phyloP scores from a whole-genome alignment of 2,888 invertebrate species.

The Drosophila recens region DNA sequence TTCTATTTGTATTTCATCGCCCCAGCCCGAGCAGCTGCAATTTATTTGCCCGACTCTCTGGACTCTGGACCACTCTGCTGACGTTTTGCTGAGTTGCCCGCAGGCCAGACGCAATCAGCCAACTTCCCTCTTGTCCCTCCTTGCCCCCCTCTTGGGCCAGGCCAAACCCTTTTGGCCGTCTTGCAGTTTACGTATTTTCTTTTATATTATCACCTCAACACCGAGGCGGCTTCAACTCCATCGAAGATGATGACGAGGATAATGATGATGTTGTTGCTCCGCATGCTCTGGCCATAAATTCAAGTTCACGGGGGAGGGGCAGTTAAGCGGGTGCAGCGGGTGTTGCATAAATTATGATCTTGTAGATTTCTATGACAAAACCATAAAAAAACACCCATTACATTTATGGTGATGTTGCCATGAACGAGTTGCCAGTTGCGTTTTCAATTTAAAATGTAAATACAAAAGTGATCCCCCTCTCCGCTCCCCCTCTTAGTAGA shows the following conservation, averaged over 20 bases:
- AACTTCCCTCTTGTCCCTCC: background rate
- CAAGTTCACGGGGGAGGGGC: constrained; percentile 37
- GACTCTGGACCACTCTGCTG: constrained; percentile 20
- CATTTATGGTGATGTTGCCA: constrained; percentile 64
- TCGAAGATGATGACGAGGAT: constrained; percentile 40
- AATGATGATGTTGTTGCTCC: constrained; percentile 26
- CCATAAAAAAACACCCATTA: constrained; percentile 69
- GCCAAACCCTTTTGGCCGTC: constrained; percentile 36
- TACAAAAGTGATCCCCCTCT: constrained; percentile 10
- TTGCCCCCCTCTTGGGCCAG: background rate
- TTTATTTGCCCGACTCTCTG: constrained; percentile 62
- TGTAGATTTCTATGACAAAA: constrained; percentile 72
- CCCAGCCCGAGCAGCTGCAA: constrained; percentile 76
- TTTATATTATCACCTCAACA: constrained; percentile 74
- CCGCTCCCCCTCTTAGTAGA: background rate
- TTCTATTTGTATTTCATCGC: constrained; percentile 82
- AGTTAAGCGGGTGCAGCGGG: constrained; percentile 2
- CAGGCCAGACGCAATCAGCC: constrained; percentile 70
- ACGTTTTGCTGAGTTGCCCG: constrained; percentile 50
- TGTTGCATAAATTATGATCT: constrained; percentile 77
- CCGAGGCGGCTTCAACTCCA: constrained; percentile 47
- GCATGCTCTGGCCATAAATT: constrained; percentile 70
- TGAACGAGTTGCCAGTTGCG: constrained; percentile 36
- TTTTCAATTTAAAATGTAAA: constrained; percentile 72
- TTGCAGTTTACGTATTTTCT: constrained; percentile 64